Evolutionary conservation across 2,888 invertebrate genomes (phyloP), one percentile per base, ranked within the genome.

Genomic region (Drosophila tripunctata): DNA sequence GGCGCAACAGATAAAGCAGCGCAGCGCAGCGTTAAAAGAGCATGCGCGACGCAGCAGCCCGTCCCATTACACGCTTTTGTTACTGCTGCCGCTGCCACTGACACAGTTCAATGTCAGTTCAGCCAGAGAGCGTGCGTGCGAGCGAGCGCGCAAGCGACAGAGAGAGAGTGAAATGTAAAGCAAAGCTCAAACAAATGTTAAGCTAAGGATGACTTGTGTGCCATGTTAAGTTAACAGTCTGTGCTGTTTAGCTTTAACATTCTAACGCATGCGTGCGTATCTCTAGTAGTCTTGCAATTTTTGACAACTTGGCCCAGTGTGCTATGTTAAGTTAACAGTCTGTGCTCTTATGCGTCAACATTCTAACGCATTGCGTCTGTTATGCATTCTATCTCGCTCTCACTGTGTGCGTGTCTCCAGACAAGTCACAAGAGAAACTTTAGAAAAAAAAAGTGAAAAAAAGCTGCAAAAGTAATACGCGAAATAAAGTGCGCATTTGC

Each of bases 61-160:
- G 63, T 48, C 79, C 83, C 77, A 68, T 79, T 79, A 68, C 76
- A 75, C 35, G 63, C 64, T 68, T 51, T 50, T 61, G 55, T 33
- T 54, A 19, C 17, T 38, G 41, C 31, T 47, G 33, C 35, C 60
- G 58, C 73, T 77, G 78, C 75, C 73, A 84, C 78, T 79, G 81
- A 74, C 84, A 81, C 78, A 75, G 75, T 81, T 80, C 79, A 79
- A 84, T 84, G 81, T 78, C 84, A 79, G 57, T 40, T n/a, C 40
- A 31, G 35, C 6, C 63, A 21, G 27, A 61, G 51, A 50, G 38
- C 33, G 35, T n/a, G n/a, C n/a, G n/a, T n/a, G n/a, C 27, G 10
- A 27, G 10, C 10, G 27, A 27, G 10, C 27, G 27, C 8, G 27
- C 4, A 10, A 27, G 10, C 8, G 27, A 27, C 27, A 40, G 40